Percentiles rank a stretch among this genome's conserved stretches.
These are phyloP conservation scores for Grapholita molesta DNA, from an alignment of 1,140 invertebrate species.

Conservation along the genomic window DNA sequence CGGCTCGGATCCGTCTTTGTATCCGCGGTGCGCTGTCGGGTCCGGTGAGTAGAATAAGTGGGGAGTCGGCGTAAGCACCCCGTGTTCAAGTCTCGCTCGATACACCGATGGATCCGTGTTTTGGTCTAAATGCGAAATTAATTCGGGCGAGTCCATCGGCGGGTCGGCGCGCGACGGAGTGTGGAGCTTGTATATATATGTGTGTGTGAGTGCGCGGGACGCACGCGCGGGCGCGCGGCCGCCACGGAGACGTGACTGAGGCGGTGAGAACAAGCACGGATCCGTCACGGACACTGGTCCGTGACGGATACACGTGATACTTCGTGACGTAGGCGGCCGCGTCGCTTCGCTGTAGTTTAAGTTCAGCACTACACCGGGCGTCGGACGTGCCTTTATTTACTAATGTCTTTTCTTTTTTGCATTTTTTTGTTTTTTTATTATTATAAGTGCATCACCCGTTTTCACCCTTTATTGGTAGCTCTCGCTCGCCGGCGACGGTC, in stretches of 20 bases:
- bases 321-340: not conserved
- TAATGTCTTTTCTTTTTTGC: slow-evolving; percentile 48
- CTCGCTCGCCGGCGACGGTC: slow-evolving; percentile 22
- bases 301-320: not conserved
- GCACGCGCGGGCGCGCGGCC: slow-evolving; percentile 18
- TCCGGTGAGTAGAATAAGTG: slow-evolving; percentile 53
- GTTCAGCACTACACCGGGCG: slow-evolving; percentile 40
- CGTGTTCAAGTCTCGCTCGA: slow-evolving; percentile 28
- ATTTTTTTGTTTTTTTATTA: slow-evolving; percentile 37
- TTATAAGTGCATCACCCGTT: slow-evolving; percentile 34
- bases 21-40: too few relatives aligned
- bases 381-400: slow-evolving; percentile 51
- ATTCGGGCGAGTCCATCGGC: too few relatives aligned
- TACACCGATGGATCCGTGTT: not conserved
- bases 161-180: too few relatives aligned
- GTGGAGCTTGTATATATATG: slow-evolving; percentile 41
- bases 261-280: too few relatives aligned
- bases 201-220: slow-evolving; percentile 38
- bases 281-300: too few relatives aligned
- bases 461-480: slow-evolving; percentile 56
- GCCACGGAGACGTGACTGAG: too few relatives aligned
- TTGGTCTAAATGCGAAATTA: not conserved
- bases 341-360: slow-evolving; percentile 28
- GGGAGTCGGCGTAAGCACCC: slow-evolving; percentile 69
- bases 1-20: too few relatives aligned